Evolutionary conservation across 92 coral and sea anemone species (phyloP).

Genomic region (Umimayanthus kanabou): DNA sequence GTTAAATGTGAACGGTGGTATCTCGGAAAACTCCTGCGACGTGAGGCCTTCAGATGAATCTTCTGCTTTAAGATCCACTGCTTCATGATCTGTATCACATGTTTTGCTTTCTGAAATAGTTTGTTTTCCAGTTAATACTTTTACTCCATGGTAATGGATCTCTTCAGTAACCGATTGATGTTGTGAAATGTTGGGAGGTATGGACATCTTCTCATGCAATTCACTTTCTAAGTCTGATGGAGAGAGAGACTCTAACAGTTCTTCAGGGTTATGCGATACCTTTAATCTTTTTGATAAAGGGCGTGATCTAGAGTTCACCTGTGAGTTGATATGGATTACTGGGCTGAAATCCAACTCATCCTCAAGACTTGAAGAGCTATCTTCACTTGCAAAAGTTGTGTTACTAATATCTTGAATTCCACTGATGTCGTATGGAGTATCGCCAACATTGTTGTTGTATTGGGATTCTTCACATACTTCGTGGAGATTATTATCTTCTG

Average conservation of each 20-base stretch:
- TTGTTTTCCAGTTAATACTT: not conserved
- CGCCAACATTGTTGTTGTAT: not conserved
- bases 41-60: not conserved
- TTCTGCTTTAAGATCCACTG: not conserved
- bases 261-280: not conserved
- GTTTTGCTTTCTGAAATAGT: not conserved
- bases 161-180: not conserved
- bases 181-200: not conserved
- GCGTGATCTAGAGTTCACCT: slow-evolving; percentile 8
- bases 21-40: slow-evolving; percentile 33
- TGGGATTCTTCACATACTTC: not conserved
- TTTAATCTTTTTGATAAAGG: slow-evolving; percentile 1
- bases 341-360: slow-evolving; percentile 36
- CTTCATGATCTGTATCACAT: not conserved
- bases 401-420: not conserved
- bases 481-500: not conserved
- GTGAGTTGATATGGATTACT: slow-evolving; percentile 42
- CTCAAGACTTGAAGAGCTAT: slow-evolving; percentile 12
- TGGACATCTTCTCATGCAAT: not conserved
- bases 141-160: not conserved
- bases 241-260: not conserved
- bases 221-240: not conserved
- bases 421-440: not conserved
- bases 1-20: slow-evolving; percentile 39
- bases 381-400: slow-evolving; percentile 6